Evolutionary conservation across 1,140 invertebrate species (phyloP), one percentile per base, ranked within the genome.

Genomic region (Metaphire vulgaris): DNA sequence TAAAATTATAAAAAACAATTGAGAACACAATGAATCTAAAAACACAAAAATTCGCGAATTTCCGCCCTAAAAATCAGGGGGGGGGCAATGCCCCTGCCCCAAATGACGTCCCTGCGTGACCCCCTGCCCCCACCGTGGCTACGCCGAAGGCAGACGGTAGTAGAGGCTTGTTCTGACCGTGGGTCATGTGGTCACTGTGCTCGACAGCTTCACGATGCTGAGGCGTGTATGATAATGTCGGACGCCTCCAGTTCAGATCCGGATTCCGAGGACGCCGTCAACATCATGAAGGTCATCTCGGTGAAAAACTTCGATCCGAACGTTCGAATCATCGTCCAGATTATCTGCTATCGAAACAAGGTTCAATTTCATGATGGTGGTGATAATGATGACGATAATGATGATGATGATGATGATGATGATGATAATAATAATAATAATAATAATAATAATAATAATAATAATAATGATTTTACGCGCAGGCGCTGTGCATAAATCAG

Each of bases 341-440:
- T 98, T 78, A 96, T 98, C 94, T 95, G 97, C 89, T 97, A 97
- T 89, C 95, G 97, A 84, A 98, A 98, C 89, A 98, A 97, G 92
- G 94, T 96, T 31, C 1, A 69, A 70, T 71, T 12, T 34, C 15
- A 33, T 34, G 14, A 15, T 69, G 14, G n/a, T 15, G 14, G 56
- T 65, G n/a, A 65, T 65, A 65, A 14, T 14, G 56, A 65, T n/a
- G n/a, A 15, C 56, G 56, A 15, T 65, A 65, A 65, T n/a, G 56
- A 65, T 65, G n/a, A n/a, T 14, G 14, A n/a, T n/a, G n/a, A n/a
- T n/a, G n/a, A n/a, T n/a, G n/a, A n/a, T n/a, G 29, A 69, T 69
- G 28, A 16, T 69, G 29, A 26, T 26, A 65, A 26, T 65, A 15
- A 15, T 14, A 65, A 65, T 26, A 65, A 65, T 15, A 15, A 65